Percentiles rank a stretch among this genome's conserved stretches.
Evolutionary conservation across 2,888 invertebrate genomes (phyloP).

Genomic region (Chloroclystis v-ata): DNA sequence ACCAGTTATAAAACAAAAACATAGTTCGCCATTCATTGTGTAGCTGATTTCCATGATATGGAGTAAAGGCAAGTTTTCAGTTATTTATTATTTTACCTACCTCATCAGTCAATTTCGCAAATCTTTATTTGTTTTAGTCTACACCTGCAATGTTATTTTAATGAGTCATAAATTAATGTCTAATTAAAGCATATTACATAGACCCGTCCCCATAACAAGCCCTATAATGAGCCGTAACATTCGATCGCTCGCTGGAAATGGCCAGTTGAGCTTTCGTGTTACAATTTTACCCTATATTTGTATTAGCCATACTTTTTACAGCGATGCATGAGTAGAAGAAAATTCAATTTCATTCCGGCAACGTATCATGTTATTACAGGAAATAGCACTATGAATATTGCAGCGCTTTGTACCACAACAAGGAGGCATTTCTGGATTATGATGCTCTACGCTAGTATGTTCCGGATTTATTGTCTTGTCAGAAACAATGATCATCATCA

Average conservation of each 20-base stretch:
- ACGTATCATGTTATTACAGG: constrained; percentile 14
- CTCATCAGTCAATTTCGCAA: no score
- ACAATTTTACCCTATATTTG: constrained; percentile 41
- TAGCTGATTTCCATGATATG: no score
- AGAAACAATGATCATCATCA: no score
- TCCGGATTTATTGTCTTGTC: no score
- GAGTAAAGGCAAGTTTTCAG: no score
- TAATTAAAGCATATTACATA: constrained; percentile 35
- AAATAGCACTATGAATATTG: constrained; percentile 10
- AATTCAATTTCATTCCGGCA: constrained; percentile 13
- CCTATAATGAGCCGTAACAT: constrained; percentile 67
- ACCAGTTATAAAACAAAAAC: no score
- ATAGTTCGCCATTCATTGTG: no score
- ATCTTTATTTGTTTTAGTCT: no score
- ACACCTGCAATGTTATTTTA: no score
- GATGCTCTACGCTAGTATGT: neutral
- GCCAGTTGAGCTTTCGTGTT: constrained; percentile 63
- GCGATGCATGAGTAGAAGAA: constrained; percentile 13
- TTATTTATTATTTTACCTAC: no score
- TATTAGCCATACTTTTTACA: constrained; percentile 24
- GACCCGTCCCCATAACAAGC: constrained; percentile 55
- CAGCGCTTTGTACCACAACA: neutral
- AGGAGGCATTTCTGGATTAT: neutral
- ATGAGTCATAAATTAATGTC: neutral
- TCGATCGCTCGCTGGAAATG: constrained; percentile 61